Conservation (phyloP, 2,888 invertebrate species). For the Drosophila picticornis region DNA sequence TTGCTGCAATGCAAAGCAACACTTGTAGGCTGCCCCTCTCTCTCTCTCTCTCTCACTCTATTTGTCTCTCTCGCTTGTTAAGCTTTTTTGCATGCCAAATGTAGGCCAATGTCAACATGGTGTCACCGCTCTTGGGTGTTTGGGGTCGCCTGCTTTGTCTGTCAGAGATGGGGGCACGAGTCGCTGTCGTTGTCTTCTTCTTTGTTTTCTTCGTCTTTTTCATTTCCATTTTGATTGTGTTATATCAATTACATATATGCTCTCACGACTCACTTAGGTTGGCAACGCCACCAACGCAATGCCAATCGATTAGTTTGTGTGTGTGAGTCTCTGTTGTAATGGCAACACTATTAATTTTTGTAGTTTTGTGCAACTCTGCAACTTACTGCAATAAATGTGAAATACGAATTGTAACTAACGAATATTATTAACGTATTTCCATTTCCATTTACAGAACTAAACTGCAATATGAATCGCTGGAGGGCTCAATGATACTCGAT, state of each 20-base stretch:
- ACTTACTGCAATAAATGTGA: conserved; percentile 29
- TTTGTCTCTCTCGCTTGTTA: conserved; percentile 19
- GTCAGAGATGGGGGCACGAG: conserved; percentile 46
- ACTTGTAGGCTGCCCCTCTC: conserved; percentile 32
- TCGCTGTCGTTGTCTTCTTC: conserved; percentile 1
- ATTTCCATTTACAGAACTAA: conserved; percentile 78
- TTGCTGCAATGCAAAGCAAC: conserved; percentile 43
- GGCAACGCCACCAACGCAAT: conserved; percentile 67
- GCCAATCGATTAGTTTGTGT: conserved; percentile 66
- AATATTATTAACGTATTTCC: conserved; percentile 8
- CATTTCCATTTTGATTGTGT: conserved; percentile 14
- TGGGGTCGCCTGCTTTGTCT: conserved; percentile 69
- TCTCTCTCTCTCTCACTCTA: background rate
- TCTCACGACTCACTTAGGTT: conserved; percentile 46
- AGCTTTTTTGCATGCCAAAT: conserved; percentile 72
- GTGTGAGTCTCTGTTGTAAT: conserved; percentile 46
- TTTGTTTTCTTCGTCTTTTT: background rate
- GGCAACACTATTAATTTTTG: conserved; percentile 64
- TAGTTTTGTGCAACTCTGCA: conserved; percentile 56
- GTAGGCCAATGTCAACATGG: conserved; percentile 82
- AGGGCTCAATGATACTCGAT: conserved; percentile 84
- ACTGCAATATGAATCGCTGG: conserved; percentile 84
- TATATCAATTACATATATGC: conserved; percentile 57
- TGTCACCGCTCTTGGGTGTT: conserved; percentile 75
- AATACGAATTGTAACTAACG: conserved; percentile 12